phyloP scores from a whole-genome alignment of 2,888 invertebrate species.

The Artemia sinica region DNA sequence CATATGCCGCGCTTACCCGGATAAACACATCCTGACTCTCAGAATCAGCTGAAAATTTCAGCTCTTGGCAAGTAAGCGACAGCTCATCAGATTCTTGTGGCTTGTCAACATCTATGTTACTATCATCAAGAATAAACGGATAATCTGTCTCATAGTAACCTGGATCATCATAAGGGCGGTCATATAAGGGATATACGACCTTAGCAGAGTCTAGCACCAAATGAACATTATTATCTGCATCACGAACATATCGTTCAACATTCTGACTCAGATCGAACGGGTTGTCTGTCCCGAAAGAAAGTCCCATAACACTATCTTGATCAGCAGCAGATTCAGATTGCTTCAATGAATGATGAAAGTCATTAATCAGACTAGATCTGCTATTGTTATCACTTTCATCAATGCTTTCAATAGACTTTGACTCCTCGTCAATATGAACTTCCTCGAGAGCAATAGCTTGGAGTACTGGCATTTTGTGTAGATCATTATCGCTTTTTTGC shows the following conservation, averaged over 20 bases:
- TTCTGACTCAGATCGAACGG: background rate
- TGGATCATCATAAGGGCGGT: background rate
- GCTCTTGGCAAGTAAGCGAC: background rate
- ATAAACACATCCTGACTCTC: constrained; percentile 1
- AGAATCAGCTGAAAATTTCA: constrained; percentile 3
- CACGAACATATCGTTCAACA: constrained; percentile 6
- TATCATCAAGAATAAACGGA: constrained; percentile 4
- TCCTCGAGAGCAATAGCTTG: background rate
- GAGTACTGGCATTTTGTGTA: background rate
- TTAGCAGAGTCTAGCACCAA: constrained; percentile 7
- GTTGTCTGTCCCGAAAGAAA: background rate
- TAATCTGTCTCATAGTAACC: background rate
- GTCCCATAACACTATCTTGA: background rate
- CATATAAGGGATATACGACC: background rate
- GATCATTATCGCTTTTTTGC: background rate
- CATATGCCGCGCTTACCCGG: background rate
- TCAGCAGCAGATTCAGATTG: background rate
- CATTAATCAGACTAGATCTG: background rate
- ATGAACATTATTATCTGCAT: background rate
- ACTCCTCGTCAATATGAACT: background rate
- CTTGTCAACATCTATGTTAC: background rate
- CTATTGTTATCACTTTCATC: background rate
- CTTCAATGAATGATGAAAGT: background rate
- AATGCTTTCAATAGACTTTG: background rate
- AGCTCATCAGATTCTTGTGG: background rate